These are phyloP conservation scores for Girardia tigrina DNA, from an alignment of 2,888 invertebrate species.

Conservation along the genomic window DNA sequence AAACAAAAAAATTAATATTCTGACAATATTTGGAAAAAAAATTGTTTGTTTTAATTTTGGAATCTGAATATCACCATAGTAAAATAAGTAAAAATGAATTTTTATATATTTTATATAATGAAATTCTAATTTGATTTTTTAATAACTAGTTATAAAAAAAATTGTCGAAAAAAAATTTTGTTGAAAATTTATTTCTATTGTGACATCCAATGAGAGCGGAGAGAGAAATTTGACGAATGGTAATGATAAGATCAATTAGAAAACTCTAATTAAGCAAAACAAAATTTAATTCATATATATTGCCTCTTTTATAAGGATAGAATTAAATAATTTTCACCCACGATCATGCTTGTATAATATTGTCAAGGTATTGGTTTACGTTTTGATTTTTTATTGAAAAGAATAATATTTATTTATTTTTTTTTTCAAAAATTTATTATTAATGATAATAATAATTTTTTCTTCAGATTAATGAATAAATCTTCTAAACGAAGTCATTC, in stretches of 20 bases:
- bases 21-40: no score
- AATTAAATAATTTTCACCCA: not conserved
- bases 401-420: not conserved
- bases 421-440: not conserved
- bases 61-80: no score
- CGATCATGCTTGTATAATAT: not conserved
- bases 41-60: no score
- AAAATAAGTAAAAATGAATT: no score
- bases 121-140: no score
- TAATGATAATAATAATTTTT: not conserved
- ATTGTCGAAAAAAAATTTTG: no score
- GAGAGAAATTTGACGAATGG: conserved; percentile 1
- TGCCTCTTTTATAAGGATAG: not conserved
- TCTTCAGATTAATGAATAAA: conserved; percentile 23
- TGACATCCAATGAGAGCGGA: not conserved
- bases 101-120: no score
- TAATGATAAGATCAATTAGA: conserved; percentile 14
- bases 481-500: conserved; percentile 18
- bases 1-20: no score
- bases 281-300: not conserved
- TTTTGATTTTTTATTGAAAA: not conserved
- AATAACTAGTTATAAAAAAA: no score
- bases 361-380: not conserved
- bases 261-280: not conserved
- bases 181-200: not conserved